Evolutionary conservation across 2,797 vertebrate genomes (phyloP).

Genomic region (Triplophysa yarkandensis): DNA sequence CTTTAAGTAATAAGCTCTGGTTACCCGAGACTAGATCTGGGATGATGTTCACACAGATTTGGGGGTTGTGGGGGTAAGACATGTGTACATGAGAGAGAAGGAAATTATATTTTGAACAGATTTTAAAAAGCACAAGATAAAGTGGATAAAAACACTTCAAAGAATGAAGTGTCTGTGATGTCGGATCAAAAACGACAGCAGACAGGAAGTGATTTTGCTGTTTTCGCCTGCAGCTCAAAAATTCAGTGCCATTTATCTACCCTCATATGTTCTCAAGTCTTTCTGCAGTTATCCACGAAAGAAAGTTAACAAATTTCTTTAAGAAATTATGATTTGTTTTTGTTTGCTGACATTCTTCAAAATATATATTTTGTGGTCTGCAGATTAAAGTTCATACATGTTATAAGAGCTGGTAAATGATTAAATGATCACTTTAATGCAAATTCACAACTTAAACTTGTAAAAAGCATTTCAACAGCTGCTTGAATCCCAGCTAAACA

Average conservation of each 20-base stretch:
- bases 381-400: too few relatives aligned
- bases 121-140: conserved; percentile 49
- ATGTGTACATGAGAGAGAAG: neutral
- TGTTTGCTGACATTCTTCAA: too few relatives aligned
- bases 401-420: too few relatives aligned
- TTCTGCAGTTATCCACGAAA: too few relatives aligned
- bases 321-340: too few relatives aligned
- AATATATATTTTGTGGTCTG: too few relatives aligned
- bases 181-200: conserved; percentile 17
- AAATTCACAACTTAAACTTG: too few relatives aligned
- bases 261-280: too few relatives aligned
- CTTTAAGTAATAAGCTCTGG: too few relatives aligned
- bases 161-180: conserved; percentile 41
- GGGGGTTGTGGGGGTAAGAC: conserved; percentile 18
- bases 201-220: conserved; percentile 40
- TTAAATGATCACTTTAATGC: too few relatives aligned
- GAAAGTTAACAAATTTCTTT: too few relatives aligned
- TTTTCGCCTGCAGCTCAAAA: conserved; percentile 41
- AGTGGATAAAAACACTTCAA: conserved; percentile 48
- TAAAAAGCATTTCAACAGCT: neutral
- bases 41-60: conserved; percentile 24
- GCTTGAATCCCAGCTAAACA: neutral
- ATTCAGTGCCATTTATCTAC: too few relatives aligned
- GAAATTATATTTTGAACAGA: conserved; percentile 21
- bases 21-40: neutral